A percentile compares a stretch with the other conserved stretches of the same genome.
These are phyloP conservation scores for Anadara kagoshimensis DNA, from an alignment of 1,140 invertebrate species.

Conservation along the genomic window DNA sequence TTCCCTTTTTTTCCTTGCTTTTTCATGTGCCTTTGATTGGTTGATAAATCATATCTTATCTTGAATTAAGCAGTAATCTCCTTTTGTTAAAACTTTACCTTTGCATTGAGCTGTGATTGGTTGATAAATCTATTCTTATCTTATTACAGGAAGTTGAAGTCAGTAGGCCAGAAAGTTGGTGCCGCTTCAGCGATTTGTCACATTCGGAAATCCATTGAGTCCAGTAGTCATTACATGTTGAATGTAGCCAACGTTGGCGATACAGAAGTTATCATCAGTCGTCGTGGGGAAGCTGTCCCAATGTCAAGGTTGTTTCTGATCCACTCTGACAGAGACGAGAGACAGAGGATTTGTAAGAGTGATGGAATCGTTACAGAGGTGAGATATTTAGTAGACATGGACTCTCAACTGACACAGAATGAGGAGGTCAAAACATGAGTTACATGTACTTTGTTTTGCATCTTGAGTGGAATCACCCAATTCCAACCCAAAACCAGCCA, in stretches of 20 bases:
- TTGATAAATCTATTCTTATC: no score
- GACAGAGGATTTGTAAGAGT: constrained; percentile 64
- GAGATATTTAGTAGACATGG: neutral
- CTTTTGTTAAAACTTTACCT: no score
- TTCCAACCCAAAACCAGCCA: no score
- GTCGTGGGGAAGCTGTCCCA: constrained; percentile 58
- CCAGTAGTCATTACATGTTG: constrained; percentile 50
- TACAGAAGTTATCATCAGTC: constrained; percentile 68
- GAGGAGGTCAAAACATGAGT: no score
- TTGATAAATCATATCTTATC: no score
- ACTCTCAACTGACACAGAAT: no score
- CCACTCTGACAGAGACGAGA: constrained; percentile 61
- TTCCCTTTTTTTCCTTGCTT: no score
- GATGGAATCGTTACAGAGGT: constrained; percentile 74
- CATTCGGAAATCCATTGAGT: constrained; percentile 45
- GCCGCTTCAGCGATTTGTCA: constrained; percentile 69
- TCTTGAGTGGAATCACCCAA: no score
- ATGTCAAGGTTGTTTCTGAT: constrained; percentile 67
- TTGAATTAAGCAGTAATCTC: no score
- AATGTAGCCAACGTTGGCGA: constrained; percentile 72
- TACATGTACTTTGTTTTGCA: no score
- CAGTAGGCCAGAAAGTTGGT: constrained; percentile 69
- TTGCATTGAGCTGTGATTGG: no score
- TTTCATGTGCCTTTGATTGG: no score
- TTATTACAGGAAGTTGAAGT: constrained; percentile 64